Evolutionary conservation across 2,797 vertebrate genomes (phyloP).

Genomic region (Crax fasciolata): DNA sequence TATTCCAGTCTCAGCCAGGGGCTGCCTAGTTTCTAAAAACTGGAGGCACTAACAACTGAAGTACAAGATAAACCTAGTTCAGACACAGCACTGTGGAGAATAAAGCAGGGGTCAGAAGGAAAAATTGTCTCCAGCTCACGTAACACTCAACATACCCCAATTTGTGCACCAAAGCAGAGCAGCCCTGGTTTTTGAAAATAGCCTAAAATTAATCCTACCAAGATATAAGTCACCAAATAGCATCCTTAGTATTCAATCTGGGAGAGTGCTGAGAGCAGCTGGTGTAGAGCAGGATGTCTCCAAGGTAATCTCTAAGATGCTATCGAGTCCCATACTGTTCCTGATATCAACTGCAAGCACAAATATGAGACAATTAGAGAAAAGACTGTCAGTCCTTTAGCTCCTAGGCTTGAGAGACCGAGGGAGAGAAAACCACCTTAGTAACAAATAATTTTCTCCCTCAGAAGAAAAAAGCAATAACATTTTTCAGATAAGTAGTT

Average conservation of each 20-base stretch:
- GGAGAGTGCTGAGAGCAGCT: conserved; percentile 8
- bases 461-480: not conserved
- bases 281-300: conserved; percentile 12
- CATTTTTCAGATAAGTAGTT: not conserved
- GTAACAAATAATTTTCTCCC: not conserved
- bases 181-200: not conserved
- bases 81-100: not conserved
- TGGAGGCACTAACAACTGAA: not conserved
- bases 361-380: not conserved
- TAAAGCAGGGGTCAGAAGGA: not conserved
- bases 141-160: not conserved
- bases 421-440: not conserved
- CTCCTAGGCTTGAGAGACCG: not conserved
- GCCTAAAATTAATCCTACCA: conserved; percentile 19
- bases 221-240: not conserved
- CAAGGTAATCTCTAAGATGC: conserved; percentile 11
- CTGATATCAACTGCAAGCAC: not conserved
- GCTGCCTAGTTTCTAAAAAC: not conserved
- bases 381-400: not conserved
- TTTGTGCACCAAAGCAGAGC: not conserved
- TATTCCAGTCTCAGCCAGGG: not conserved
- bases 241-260: not conserved
- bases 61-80: not conserved
- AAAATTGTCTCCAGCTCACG: not conserved
- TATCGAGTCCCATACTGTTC: not conserved